Conservation (phyloP, 2,113 vertebrate genomes). For the Chaenocephalus aceratus region DNA sequence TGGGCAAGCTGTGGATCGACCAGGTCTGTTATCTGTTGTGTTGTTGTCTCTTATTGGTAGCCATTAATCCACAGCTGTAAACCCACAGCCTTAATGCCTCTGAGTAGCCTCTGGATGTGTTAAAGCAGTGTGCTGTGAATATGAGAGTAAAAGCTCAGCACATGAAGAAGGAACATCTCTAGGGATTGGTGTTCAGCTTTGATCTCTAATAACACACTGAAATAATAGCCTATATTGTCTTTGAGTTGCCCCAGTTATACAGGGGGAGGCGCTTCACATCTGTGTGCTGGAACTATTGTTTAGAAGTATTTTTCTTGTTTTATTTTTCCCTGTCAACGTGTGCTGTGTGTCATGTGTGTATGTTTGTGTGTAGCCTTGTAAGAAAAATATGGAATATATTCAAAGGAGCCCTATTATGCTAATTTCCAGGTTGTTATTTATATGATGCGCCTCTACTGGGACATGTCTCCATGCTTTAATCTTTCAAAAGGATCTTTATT, state of each 20-base stretch:
- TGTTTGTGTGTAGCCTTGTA: not conserved
- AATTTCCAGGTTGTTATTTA: no score
- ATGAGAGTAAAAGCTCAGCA: slow-evolving; percentile 39
- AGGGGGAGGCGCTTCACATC: slow-evolving; percentile 15
- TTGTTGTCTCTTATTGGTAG: slow-evolving; percentile 2
- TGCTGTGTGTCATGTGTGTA: not conserved
- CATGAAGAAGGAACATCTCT: slow-evolving; percentile 49
- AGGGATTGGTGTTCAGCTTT: slow-evolving; percentile 63
- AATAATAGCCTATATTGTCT: slow-evolving; percentile 54
- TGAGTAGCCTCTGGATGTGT: not conserved
- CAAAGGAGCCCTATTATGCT: not conserved
- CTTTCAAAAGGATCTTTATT: no score
- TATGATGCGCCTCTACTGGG: no score
- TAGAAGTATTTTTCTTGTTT: not conserved
- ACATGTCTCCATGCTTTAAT: no score
- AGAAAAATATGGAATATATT: not conserved
- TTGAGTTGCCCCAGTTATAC: slow-evolving; percentile 55
- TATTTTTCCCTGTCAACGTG: not conserved
- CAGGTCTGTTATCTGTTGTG: slow-evolving; percentile 85
- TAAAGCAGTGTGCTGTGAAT: slow-evolving; percentile 1
- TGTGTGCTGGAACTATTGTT: not conserved
- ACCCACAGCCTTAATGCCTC: not conserved
- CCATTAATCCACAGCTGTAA: slow-evolving; percentile 1
- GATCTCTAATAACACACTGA: slow-evolving; percentile 61
- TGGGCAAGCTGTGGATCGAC: slow-evolving; percentile 99